Percentiles rank a stretch among this genome's conserved stretches.
Conservation (phyloP, 2,113 vertebrate species). For the Helogale parvula region DNA sequence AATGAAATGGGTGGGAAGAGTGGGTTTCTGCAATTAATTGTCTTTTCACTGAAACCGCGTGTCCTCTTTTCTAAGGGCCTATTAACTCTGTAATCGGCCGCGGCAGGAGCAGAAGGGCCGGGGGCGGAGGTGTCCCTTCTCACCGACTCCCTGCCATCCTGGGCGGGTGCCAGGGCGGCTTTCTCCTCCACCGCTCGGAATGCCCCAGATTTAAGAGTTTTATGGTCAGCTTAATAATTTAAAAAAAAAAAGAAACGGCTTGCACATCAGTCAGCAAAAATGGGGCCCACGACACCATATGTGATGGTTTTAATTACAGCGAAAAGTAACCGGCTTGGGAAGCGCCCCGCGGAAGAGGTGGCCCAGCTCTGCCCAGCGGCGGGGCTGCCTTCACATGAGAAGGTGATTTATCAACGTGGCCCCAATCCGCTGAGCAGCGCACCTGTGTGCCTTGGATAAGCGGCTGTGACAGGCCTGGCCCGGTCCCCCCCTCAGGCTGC, state of each 20-base stretch:
- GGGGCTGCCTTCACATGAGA: not conserved
- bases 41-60: constrained; percentile 84
- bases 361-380: not conserved
- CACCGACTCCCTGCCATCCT: constrained; percentile 86
- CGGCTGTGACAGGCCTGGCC: not conserved
- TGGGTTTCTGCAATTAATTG: constrained; percentile 86
- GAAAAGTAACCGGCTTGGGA: constrained; percentile 67
- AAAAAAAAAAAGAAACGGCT: constrained; percentile 62
- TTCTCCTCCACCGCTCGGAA: constrained; percentile 81
- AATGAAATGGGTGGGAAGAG: constrained; percentile 86
- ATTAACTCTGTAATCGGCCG: constrained; percentile 89
- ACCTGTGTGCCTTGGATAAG: not conserved
- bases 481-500: not conserved
- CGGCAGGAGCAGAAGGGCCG: constrained; percentile 73
- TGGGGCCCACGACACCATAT: constrained; percentile 38
- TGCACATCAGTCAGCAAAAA: constrained; percentile 78
- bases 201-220: constrained; percentile 78
- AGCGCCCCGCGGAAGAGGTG: not conserved
- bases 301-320: constrained; percentile 75
- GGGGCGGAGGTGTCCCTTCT: constrained; percentile 60
- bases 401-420: constrained; percentile 47
- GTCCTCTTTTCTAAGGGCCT: constrained; percentile 87
- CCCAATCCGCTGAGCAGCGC: not conserved
- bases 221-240: constrained; percentile 74
- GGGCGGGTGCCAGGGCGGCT: constrained; percentile 70